Percentiles rank a stretch among this genome's conserved stretches.
phyloP scores from a whole-genome alignment of 2,797 vertebrate genomes.

The Chloroceryle inda region DNA sequence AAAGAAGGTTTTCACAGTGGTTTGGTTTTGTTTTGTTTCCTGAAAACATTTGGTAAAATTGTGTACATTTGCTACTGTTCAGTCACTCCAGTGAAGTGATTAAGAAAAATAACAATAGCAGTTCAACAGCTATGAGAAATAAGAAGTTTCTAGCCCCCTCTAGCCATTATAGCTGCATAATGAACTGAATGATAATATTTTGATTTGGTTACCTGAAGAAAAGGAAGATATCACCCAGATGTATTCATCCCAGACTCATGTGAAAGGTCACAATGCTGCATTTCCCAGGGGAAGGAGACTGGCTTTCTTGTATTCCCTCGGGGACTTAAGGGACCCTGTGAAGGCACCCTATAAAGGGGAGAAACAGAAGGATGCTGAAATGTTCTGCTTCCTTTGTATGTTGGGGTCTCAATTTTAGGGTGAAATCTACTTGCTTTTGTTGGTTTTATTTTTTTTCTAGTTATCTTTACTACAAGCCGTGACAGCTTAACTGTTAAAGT shows the following conservation, averaged over 20 bases:
- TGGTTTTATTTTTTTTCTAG: not conserved
- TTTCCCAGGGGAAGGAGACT: not conserved
- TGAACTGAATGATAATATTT: not conserved
- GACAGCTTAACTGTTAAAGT: not conserved
- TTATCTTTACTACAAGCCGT: not conserved
- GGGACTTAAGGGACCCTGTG: not conserved
- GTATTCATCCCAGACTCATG: not conserved
- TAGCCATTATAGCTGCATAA: not conserved
- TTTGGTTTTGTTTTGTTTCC: not conserved
- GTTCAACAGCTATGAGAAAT: not conserved
- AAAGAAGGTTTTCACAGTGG: not conserved
- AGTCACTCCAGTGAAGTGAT: not conserved
- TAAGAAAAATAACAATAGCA: not conserved
- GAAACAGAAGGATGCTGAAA: not conserved
- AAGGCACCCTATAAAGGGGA: not conserved
- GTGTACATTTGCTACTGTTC: not conserved
- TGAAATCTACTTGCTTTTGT: not conserved
- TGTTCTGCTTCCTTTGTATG: not conserved
- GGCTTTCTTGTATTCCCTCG: not conserved
- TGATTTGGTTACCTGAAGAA: not conserved
- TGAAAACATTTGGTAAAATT: not conserved
- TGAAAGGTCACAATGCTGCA: not conserved
- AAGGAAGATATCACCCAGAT: not conserved
- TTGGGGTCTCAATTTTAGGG: not conserved
- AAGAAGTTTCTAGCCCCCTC: not conserved